Base-by-base conservation (phyloP, 2,888 invertebrate species). In the Nycteola revayana region DNA sequence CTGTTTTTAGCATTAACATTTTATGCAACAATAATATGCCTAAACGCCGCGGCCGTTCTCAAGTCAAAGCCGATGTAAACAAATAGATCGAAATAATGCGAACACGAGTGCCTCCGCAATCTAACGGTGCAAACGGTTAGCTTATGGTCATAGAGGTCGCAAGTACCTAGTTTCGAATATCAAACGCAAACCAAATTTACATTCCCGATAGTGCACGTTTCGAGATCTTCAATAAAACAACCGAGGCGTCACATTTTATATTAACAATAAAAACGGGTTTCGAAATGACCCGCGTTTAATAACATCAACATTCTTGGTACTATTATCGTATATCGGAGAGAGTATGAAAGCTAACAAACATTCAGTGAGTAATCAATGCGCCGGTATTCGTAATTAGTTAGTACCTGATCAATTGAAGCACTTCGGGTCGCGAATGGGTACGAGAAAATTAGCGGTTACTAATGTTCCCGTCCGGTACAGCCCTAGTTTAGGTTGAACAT, bases 291-390 rank as follows among this genome's bases (percentile, higher is more conserved):
- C 55, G 35, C 48, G 58, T 67, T 70, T 70, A 68, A 66, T 66
- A 73, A 67, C 64, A 57, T 49, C 61, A 48, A 58, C 71, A 76
- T 74, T 75, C 75, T 69, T 66, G 56, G 42, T 48, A 54, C 60
- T 60, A 62, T 67, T 65, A 60, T 61, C 56, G 49, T 41, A 42
- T 49, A 52, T 50, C 36, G 45, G 55, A 64, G 60, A 68, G 60
- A 66, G 52, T 55, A 44, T 39, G 49, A 47, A 45, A 48, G 53
- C 49, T 47, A 43, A 54, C 59, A 50, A 66, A 66, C 59, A 59
- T 56, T 59, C 56, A 52, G 42, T 60, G 49, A 59, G 52, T 45
- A 56, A 72, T 68, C 60, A 66, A 31, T 46, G 36, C 49, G 53
- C 52, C 56, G 59, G 42, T 53, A 42, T 53, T 51, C 54, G 66